A percentile compares a stretch with the other conserved stretches of the same genome.
These are phyloP conservation scores for Macrosiphum euphorbiae DNA, from an alignment of 2,888 invertebrate genomes.

Conservation along the genomic window DNA sequence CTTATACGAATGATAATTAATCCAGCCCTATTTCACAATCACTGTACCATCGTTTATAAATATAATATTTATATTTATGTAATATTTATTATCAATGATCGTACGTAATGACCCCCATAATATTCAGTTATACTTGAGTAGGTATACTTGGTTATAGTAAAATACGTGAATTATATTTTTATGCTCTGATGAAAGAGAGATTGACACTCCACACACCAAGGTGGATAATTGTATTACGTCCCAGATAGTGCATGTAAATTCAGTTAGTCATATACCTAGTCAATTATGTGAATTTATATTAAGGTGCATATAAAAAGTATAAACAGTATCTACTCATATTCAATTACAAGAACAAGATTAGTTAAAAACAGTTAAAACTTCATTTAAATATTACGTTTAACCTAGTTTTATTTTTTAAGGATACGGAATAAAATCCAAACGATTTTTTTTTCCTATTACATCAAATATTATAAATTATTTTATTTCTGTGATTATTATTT, in stretches of 20 bases:
- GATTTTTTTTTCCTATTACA: neutral
- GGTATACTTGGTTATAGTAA: neutral
- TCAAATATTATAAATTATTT: neutral
- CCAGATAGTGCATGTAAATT: neutral
- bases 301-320: neutral
- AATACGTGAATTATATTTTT: neutral
- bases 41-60: neutral
- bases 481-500: neutral
- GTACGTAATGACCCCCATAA: neutral
- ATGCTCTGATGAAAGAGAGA: neutral
- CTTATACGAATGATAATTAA: neutral
- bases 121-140: neutral
- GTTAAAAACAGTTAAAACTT: neutral
- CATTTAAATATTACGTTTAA: neutral
- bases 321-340: neutral
- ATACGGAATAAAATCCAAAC: neutral
- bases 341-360: neutral
- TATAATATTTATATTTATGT: neutral
- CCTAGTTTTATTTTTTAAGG: neutral
- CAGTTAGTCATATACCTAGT: neutral
- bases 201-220: neutral
- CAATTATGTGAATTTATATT: neutral
- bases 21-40: neutral
- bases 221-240: neutral
- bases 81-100: neutral